phyloP scores from a whole-genome alignment of 1,140 invertebrate species.

The Pararge aegeria region DNA sequence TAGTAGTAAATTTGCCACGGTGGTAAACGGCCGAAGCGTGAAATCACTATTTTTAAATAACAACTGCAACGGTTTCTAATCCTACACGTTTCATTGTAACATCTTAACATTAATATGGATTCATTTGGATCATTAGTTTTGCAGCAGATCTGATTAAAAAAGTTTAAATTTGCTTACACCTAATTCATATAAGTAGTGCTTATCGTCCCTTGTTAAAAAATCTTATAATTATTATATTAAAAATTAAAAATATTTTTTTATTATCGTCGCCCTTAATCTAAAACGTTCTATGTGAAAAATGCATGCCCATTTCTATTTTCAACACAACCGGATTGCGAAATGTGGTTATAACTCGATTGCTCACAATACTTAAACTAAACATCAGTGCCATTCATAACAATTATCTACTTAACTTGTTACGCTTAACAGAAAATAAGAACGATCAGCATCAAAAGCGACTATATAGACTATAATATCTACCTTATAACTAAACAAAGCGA shows the following conservation, averaged over 20 bases:
- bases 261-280: slow-evolving; percentile 3
- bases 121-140: background rate
- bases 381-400: background rate
- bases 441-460: background rate
- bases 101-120: slow-evolving; percentile 16
- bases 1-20: background rate
- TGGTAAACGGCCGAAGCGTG: background rate
- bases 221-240: slow-evolving; percentile 22
- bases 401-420: background rate
- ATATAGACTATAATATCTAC: background rate
- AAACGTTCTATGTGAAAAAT: slow-evolving; percentile 1
- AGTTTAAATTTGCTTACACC: slow-evolving; percentile 22
- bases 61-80: background rate
- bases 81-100: background rate
- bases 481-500: slow-evolving; percentile 1
- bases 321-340: background rate
- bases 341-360: background rate
- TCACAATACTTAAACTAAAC: background rate
- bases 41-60: background rate
- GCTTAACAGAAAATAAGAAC: background rate
- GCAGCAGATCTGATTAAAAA: slow-evolving; percentile 19
- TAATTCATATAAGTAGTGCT: slow-evolving; percentile 7
- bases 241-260: slow-evolving; percentile 25
- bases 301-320: background rate
- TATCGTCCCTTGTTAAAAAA: slow-evolving; percentile 21